Evolutionary conservation across 1,140 invertebrate genomes (phyloP).

Genomic region (Lepidurus arcticus): DNA sequence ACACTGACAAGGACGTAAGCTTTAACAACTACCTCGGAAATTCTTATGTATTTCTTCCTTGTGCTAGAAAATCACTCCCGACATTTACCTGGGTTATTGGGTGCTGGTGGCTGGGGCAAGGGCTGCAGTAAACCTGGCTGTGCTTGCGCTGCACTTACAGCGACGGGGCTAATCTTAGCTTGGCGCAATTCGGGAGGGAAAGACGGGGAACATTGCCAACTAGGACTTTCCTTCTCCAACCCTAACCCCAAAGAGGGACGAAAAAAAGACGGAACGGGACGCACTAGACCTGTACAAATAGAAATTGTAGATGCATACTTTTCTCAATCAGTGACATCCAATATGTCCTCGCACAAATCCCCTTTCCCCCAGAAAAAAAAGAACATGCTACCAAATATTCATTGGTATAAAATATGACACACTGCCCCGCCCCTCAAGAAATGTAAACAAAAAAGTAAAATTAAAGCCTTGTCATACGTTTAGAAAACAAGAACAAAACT

Average conservation of each 20-base stretch:
- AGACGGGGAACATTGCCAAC: conserved; percentile 20
- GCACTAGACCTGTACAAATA: not conserved
- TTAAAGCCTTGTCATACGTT: too few relatives aligned
- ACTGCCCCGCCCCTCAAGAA: too few relatives aligned
- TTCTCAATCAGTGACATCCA: not conserved
- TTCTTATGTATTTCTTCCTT: not conserved
- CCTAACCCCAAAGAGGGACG: not conserved
- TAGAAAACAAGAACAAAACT: too few relatives aligned
- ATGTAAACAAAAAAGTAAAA: too few relatives aligned
- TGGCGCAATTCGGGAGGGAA: not conserved
- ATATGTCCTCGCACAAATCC: too few relatives aligned
- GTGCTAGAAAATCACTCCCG: not conserved
- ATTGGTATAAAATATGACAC: too few relatives aligned
- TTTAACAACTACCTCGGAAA: not conserved
- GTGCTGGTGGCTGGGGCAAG: conserved; percentile 1
- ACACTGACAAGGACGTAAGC: not conserved
- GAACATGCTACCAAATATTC: too few relatives aligned
- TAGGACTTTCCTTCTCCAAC: not conserved
- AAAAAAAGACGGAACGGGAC: not conserved
- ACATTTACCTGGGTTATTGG: conserved; percentile 19
- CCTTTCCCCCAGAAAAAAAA: too few relatives aligned
- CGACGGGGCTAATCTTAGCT: conserved; percentile 20
- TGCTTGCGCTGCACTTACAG: conserved; percentile 4
- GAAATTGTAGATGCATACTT: not conserved
- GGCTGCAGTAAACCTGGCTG: conserved; percentile 13